A percentile compares a stretch with the other conserved stretches of the same genome.
phyloP scores from a whole-genome alignment of 2,113 vertebrate genomes.

The Antennarius striatus region DNA sequence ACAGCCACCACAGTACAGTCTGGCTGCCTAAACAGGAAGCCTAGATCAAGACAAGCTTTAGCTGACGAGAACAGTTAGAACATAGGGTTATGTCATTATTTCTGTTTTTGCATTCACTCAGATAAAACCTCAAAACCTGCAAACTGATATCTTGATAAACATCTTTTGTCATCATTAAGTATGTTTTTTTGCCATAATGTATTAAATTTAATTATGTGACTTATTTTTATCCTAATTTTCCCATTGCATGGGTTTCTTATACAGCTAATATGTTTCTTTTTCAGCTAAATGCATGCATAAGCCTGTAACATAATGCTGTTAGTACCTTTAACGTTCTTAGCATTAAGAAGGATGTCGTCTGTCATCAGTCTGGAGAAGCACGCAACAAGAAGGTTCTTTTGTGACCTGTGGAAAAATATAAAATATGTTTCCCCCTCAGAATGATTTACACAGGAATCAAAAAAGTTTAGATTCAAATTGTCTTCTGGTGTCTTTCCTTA shows the following conservation, averaged over 20 bases:
- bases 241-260: too few species aligned
- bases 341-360: slow-evolving; percentile 6
- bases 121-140: not conserved
- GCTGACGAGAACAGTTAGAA: too few species aligned
- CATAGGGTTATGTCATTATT: too few species aligned
- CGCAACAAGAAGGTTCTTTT: not conserved
- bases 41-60: not conserved
- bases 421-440: too few species aligned
- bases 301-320: not conserved
- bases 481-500: too few species aligned
- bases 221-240: too few species aligned
- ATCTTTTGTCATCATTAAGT: not conserved
- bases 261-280: too few species aligned
- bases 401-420: not conserved
- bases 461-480: too few species aligned
- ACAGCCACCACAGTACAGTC: not conserved
- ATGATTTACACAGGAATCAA: too few species aligned
- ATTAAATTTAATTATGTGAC: not conserved
- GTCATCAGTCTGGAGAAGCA: slow-evolving; percentile 3
- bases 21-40: slow-evolving; percentile 1
- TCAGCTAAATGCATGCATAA: not conserved
- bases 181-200: not conserved
- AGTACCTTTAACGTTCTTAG: not conserved
- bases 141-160: not conserved
- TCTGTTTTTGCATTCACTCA: too few species aligned